A percentile compares a stretch with the other conserved stretches of the same genome.
These are phyloP conservation scores for Notodonta dromedarius DNA, from an alignment of 2,888 invertebrate genomes.

Conservation along the genomic window DNA sequence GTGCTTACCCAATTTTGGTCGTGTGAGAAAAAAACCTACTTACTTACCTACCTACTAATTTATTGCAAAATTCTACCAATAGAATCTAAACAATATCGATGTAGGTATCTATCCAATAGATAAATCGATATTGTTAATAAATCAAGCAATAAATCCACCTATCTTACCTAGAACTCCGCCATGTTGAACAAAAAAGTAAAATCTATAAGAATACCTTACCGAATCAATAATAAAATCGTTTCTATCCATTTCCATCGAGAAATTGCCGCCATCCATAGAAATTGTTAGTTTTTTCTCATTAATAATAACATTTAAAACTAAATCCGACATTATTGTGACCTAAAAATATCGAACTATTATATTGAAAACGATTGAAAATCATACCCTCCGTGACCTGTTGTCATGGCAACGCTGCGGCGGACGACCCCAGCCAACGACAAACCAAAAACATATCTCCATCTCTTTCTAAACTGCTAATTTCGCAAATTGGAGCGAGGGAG, in stretches of 20 bases:
- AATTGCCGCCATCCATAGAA: slow-evolving; percentile 39
- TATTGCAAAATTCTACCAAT: no score
- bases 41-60: no score
- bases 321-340: slow-evolving; percentile 57
- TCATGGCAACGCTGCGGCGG: slow-evolving; percentile 68
- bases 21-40: no score
- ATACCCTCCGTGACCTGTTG: slow-evolving; percentile 70
- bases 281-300: slow-evolving; percentile 49
- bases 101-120: no score
- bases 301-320: slow-evolving; percentile 56
- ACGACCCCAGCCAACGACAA: slow-evolving; percentile 47
- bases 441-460: slow-evolving; percentile 32
- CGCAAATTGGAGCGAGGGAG: slow-evolving; percentile 42
- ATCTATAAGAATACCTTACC: slow-evolving; percentile 55
- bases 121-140: no score
- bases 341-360: slow-evolving; percentile 75
- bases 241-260: slow-evolving; percentile 29
- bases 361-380: slow-evolving; percentile 76
- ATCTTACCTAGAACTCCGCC: not conserved
- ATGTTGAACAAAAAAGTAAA: slow-evolving; percentile 11
- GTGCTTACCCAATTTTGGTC: no score
- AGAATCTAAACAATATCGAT: no score
- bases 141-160: no score
- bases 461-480: slow-evolving; percentile 41
- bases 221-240: slow-evolving; percentile 60